Conservation (phyloP, 2,888 invertebrate genomes). For the Deroplatys truncata region DNA sequence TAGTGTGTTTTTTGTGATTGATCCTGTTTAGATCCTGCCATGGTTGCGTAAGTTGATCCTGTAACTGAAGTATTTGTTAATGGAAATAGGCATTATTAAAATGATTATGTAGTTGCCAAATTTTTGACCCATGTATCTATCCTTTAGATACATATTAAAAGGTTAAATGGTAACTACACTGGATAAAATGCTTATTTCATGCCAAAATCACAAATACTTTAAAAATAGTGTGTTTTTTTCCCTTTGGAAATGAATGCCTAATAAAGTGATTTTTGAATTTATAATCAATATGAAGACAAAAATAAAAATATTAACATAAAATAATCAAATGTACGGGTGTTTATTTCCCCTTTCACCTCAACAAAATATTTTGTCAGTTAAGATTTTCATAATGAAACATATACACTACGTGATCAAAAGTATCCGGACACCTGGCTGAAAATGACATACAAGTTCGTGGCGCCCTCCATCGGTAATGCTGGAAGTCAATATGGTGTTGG, state of each 20-base stretch:
- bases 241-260: neutral
- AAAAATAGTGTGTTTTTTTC: neutral
- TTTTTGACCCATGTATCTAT: neutral
- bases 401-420: too few species aligned
- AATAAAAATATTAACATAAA: neutral
- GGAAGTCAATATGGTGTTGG: too few species aligned
- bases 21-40: neutral
- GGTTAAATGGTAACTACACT: neutral
- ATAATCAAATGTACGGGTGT: neutral
- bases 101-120: neutral
- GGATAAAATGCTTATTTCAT: neutral
- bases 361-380: neutral
- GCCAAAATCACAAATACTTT: neutral
- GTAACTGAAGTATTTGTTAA: neutral
- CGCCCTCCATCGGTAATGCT: too few species aligned
- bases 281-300: neutral
- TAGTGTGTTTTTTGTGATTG: neutral
- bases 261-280: neutral
- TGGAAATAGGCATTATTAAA: neutral
- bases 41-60: neutral
- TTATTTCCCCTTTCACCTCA: neutral
- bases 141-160: neutral
- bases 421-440: too few species aligned
- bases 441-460: too few species aligned
- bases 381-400: neutral